These are phyloP conservation scores for Melolontha melolontha DNA, from an alignment of 2,888 invertebrate genomes.

Conservation along the genomic window DNA sequence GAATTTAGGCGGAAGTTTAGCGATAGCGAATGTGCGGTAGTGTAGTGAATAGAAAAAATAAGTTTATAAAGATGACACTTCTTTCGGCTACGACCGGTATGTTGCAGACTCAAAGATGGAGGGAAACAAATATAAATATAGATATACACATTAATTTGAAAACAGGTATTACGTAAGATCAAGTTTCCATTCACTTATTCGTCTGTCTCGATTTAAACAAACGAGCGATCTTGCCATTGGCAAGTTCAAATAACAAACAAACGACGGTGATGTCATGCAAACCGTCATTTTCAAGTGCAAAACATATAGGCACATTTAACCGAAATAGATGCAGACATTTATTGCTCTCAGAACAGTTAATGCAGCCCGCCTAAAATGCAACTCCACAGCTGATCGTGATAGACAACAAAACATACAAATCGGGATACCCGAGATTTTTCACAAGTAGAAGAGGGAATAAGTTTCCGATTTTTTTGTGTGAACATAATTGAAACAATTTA, in stretches of 20 bases:
- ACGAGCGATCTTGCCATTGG: constrained; percentile 34
- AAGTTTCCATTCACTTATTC: constrained; percentile 37
- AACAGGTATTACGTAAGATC: constrained; percentile 39
- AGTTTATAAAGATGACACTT: constrained; percentile 13
- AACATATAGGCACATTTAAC: constrained; percentile 1
- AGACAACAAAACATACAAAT: constrained; percentile 23
- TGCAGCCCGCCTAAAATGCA: constrained; percentile 33
- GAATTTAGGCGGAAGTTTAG: constrained; percentile 17
- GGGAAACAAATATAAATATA: constrained; percentile 22
- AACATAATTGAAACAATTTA: neutral
- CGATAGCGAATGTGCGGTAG: constrained; percentile 1
- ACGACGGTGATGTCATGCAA: constrained; percentile 32
- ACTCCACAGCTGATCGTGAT: constrained; percentile 27
- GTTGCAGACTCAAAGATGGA: constrained; percentile 20
- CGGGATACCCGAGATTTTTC: constrained; percentile 1
- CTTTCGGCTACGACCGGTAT: constrained; percentile 4
- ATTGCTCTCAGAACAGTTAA: constrained; percentile 5
- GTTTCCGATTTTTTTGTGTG: neutral
- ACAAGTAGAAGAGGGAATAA: neutral
- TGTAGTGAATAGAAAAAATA: neutral
- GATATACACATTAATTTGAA: constrained; percentile 22
- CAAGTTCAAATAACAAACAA: constrained; percentile 39
- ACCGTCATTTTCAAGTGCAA: constrained; percentile 30
- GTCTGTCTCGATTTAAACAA: constrained; percentile 31
- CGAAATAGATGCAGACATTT: constrained; percentile 1